Evolutionary conservation across 2,888 invertebrate genomes (phyloP).

Genomic region (Frankliniella fusca): DNA sequence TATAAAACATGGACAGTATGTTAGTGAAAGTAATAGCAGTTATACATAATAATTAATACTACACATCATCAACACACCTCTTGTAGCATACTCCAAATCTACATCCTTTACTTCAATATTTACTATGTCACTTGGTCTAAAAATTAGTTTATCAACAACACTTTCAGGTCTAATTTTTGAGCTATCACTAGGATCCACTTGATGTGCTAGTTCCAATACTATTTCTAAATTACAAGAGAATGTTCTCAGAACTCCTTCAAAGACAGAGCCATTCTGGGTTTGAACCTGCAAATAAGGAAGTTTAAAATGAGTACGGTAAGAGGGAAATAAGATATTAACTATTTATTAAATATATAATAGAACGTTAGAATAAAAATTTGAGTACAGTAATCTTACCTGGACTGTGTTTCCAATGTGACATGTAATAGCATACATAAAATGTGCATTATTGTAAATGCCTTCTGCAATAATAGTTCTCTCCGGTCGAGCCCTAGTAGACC

Average conservation of each 20-base stretch:
- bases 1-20: constrained; percentile 38
- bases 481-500: constrained; percentile 61
- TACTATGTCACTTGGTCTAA: constrained; percentile 79
- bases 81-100: constrained; percentile 83
- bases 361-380: constrained; percentile 26
- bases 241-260: constrained; percentile 86
- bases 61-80: constrained; percentile 52
- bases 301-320: constrained; percentile 19
- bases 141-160: constrained; percentile 73
- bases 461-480: constrained; percentile 66
- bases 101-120: constrained; percentile 77
- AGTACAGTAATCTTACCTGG: constrained; percentile 51
- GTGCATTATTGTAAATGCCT: constrained; percentile 84
- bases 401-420: constrained; percentile 79
- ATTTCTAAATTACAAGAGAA: constrained; percentile 85
- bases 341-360: neutral
- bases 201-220: constrained; percentile 82
- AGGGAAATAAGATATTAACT: constrained; percentile 30
- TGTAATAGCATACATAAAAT: constrained; percentile 85
- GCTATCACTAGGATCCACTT: constrained; percentile 60
- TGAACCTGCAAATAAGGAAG: constrained; percentile 53
- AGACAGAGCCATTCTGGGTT: constrained; percentile 76
- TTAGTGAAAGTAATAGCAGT: neutral
- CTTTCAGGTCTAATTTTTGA: constrained; percentile 63
- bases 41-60: neutral